Evolutionary conservation across 2,113 vertebrate species (phyloP), one percentile per base, ranked within the genome.

Genomic region (Colossoma macropomum): DNA sequence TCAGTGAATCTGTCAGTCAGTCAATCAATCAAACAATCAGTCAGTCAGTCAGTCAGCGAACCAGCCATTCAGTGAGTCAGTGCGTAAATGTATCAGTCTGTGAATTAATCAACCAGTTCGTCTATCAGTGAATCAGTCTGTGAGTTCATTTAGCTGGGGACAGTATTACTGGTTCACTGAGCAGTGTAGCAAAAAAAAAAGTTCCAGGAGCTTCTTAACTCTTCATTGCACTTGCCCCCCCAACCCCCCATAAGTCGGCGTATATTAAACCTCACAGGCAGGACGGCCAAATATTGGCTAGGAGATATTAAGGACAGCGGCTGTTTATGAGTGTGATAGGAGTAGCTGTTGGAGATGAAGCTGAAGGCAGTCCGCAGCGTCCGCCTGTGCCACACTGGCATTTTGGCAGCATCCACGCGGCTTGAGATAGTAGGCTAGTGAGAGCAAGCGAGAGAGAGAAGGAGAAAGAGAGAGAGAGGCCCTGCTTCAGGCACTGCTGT

Each of bases 191-290:
- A 52, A 52, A 17, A 52, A 15, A 52, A 73, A 73, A 25, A 48
- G 75, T 84, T 85, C 71, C 77, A 81, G 86, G 77, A 84, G 87
- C 80, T 79, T 86, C 85, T 88, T 80, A 86, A 89, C 86, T 87
- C 77, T 86, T 75, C 70, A 74, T 85, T 80, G 86, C 86, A 75
- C 83, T 70, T n/a, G 85, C 89, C 23, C 12, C 72, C 60, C n/a
- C 56, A 45, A 45, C 41, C 4, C 27, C 88, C 92, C 89, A 92
- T 92, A 92, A 92, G 91, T 90, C 90, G 76, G 88, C 72, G 82
- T 90, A 90, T 91, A 92, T 94, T 91, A 92, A 93, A 91, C 87
- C 92, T 91, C 54, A 79, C 77, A 82, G 91, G 91, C 91, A 80
- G 87, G 82, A 86, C 77, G 13, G 63, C 81, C 82, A 82, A 50